Base-by-base conservation (phyloP, 2,113 vertebrate genomes). In the Stomatorhinus ivindoensis region DNA sequence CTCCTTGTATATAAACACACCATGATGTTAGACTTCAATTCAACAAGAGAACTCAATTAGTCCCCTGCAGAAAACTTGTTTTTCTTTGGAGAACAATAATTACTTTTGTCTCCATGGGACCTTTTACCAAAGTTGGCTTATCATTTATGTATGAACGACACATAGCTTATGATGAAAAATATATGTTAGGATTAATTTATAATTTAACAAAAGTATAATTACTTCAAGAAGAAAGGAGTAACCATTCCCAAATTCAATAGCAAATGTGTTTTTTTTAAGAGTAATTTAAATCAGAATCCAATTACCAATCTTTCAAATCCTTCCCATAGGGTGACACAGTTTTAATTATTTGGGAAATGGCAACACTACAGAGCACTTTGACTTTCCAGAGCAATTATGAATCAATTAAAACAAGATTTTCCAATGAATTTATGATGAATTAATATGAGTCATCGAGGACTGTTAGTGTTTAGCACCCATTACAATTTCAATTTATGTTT, bases 341-440 rank as follows among this genome's bases (percentile, higher is more conserved):
- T 90, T 89, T 92, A 92, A 90, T 92, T 92, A 93, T 93, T 91
- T 92, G 88, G 90, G 89, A 86, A 91, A 91, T 48, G 47, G 85
- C 90, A 80, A 90, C 89, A 42, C 83, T 89, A 87, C 58, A 48
- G 89, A 89, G 89, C 89, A 83, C 89, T 91, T 89, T 0, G 51
- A 90, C 90, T 89, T 92, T 92, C 91, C 87, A 88, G 90, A 88
- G 91, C 91, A 92, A 92, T 93, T 93, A 92, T 90, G 90, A 92
- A 92, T 92, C 92, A 92, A 93, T 93, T 92, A 92, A 90, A 91
- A 86, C 53, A n/a, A 88, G 90, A 92, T 90, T 92, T 92, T 89
- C 90, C 90, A 88, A 88, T 73, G 87, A 92, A 92, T 92, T 91
- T 80, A 88, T 90, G 89, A 90, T 87, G 61, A 83, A 76, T 89